These are phyloP conservation scores for Dioctria linearis DNA, from an alignment of 2,888 invertebrate species.

Conservation along the genomic window DNA sequence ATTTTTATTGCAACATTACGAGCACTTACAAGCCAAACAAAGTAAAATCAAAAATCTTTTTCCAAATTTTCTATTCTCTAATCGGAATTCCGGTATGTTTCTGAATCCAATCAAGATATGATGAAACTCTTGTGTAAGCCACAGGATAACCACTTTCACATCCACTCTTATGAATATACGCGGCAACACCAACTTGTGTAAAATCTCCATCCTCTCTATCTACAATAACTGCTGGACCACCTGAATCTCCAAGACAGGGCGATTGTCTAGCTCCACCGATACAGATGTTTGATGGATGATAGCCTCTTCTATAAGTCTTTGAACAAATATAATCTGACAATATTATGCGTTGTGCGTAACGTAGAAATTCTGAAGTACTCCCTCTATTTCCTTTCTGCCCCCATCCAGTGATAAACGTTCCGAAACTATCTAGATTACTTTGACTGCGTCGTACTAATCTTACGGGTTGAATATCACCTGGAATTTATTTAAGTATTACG, in stretches of 20 bases:
- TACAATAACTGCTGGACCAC: slow-evolving; percentile 34
- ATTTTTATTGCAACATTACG: no score
- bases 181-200: slow-evolving; percentile 24
- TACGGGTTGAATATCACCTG: slow-evolving; percentile 21
- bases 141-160: slow-evolving; percentile 51
- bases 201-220: not conserved
- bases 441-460: slow-evolving; percentile 2
- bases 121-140: slow-evolving; percentile 44
- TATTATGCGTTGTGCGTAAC: slow-evolving; percentile 25
- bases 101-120: slow-evolving; percentile 54
- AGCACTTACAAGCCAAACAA: no score
- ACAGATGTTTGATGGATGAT: slow-evolving; percentile 38
- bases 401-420: slow-evolving; percentile 28
- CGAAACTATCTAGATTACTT: not conserved
- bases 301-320: not conserved
- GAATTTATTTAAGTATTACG: not conserved
- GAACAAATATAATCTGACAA: slow-evolving; percentile 3
- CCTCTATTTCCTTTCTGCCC: not conserved
- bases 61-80: not conserved
- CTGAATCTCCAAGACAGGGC: slow-evolving; percentile 29
- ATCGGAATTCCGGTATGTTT: slow-evolving; percentile 44
- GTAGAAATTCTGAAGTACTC: not conserved
- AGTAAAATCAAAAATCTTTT: no score
- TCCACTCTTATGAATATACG: slow-evolving; percentile 31
- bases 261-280: slow-evolving; percentile 13